Base-by-base conservation (phyloP, 2,113 vertebrate species). In the Cephalophus harveyi region DNA sequence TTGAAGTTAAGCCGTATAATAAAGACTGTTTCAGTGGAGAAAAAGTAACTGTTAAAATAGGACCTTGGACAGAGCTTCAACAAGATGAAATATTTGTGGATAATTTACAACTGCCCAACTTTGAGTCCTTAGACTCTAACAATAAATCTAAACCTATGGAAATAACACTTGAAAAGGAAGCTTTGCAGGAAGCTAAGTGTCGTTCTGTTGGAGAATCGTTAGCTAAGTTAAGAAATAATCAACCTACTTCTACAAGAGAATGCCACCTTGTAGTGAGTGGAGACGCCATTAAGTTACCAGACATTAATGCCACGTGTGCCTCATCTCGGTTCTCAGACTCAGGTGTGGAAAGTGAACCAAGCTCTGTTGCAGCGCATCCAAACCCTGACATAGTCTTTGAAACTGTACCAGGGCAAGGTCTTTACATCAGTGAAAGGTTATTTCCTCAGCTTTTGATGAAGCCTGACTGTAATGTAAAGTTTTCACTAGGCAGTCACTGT, bases 241-340 rank as follows among this genome's bases (percentile, higher is more conserved):
- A 95, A 1, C 95, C 98, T 98, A 52, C 33, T 94, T 50, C 96
- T 97, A 43, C 98, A 85, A 99, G 98, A 98, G 99, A 99, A 96
- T 97, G 94, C 93, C 98, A 98, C 60, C 76, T 98, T 97, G 55
- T 98, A 98, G 92, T 98, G 83, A 99, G 99, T 97, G 98, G 98
- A 95, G 99, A 99, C 67, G 90, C 98, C 87, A 97, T 98, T 98
- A 99, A 99, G 96, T 97, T 99, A 87, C 98, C 99, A 50, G 99
- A 99, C 64, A 98, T 97, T 96, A 98, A 96, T 60, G 96, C 98
- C 88, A 99, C 98, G 0, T 99, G 97, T 94, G 99, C 99, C 92
- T 99, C 99, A 17, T 99, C 99, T 88, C 99, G 99, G 85, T 99
- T 99, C 97, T 99, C 99, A 52, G 99, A 99, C 98, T 99, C 99